These are phyloP conservation scores for Calliopum simillimum DNA, from an alignment of 2,888 invertebrate genomes.

Conservation along the genomic window DNA sequence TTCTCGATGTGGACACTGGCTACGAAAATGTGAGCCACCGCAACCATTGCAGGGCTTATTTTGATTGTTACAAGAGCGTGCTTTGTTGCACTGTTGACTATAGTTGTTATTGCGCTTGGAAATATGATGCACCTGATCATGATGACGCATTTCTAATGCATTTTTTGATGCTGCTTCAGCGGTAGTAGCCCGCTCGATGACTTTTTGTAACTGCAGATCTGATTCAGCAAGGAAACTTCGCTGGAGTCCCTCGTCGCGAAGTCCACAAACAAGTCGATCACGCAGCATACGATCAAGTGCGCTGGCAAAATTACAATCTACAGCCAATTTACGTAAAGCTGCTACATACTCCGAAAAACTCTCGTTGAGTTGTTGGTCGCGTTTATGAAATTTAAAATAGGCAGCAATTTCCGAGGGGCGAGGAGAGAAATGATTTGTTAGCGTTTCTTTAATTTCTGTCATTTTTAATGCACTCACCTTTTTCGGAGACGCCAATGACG, in stretches of 20 bases:
- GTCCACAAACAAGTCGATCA: slow-evolving; percentile 42
- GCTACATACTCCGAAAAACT: slow-evolving; percentile 38
- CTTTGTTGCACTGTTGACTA: too few species aligned
- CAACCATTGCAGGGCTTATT: slow-evolving; percentile 33
- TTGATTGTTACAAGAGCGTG: not conserved
- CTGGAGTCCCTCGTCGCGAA: slow-evolving; percentile 39
- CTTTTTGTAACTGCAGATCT: slow-evolving; percentile 34
- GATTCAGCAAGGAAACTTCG: slow-evolving; percentile 35
- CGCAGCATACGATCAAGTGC: slow-evolving; percentile 41
- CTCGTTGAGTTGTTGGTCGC: slow-evolving; percentile 40
- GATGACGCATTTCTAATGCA: slow-evolving; percentile 27
- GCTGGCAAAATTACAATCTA: slow-evolving; percentile 39
- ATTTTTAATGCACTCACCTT: too few species aligned
- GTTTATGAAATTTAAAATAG: slow-evolving; percentile 39
- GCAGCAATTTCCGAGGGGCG: slow-evolving; percentile 43
- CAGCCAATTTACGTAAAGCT: slow-evolving; percentile 36
- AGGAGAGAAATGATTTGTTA: slow-evolving; percentile 40
- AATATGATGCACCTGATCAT: slow-evolving; percentile 18
- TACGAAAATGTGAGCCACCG: slow-evolving; percentile 28
- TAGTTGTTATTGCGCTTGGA: not conserved
- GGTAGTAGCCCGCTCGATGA: slow-evolving; percentile 34
- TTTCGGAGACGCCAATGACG: slow-evolving; percentile 42
- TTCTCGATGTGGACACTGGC: slow-evolving; percentile 29
- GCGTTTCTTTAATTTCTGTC: slow-evolving; percentile 32
- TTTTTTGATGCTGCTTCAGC: slow-evolving; percentile 34